phyloP scores from a whole-genome alignment of 2,797 vertebrate genomes.

The Graptemys geographica region DNA sequence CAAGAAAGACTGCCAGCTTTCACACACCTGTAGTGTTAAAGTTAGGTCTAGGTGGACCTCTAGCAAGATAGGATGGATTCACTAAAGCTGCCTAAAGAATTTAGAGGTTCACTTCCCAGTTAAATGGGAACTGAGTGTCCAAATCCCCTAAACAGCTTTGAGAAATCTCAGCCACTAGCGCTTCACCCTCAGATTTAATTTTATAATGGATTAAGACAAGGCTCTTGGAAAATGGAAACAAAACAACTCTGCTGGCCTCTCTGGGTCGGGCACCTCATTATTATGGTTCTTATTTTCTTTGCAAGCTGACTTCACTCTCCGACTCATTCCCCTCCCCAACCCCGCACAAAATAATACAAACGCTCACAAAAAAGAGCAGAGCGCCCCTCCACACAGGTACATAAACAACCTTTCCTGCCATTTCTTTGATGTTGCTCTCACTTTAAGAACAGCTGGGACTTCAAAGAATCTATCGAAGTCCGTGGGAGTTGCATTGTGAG shows the following conservation, averaged over 20 bases:
- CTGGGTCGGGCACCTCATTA: not conserved
- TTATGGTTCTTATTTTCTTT: not conserved
- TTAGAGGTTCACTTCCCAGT: not conserved
- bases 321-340: rapidly evolving
- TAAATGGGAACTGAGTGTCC: not conserved
- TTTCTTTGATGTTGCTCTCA: slow-evolving; percentile 14
- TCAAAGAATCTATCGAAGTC: slow-evolving; percentile 48
- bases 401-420: not conserved
- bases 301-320: not conserved
- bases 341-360: not conserved
- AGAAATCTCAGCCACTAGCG: not conserved
- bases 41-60: not conserved
- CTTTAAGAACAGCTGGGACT: slow-evolving; percentile 41
- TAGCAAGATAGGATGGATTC: not conserved
- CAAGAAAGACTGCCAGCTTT: not conserved
- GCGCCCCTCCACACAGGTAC: not conserved
- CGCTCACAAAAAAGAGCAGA: not conserved
- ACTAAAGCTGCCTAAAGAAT: not conserved
- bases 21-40: not conserved
- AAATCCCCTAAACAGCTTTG: not conserved
- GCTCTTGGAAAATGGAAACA: not conserved
- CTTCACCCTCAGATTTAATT: not conserved
- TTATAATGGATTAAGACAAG: not conserved
- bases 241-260: not conserved
- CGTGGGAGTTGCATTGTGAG: slow-evolving; percentile 12